Percentiles rank a stretch among this genome's conserved stretches.
Conservation (phyloP, 35 echinoderm and acorn worm genomes). For the Acanthaster planci region DNA sequence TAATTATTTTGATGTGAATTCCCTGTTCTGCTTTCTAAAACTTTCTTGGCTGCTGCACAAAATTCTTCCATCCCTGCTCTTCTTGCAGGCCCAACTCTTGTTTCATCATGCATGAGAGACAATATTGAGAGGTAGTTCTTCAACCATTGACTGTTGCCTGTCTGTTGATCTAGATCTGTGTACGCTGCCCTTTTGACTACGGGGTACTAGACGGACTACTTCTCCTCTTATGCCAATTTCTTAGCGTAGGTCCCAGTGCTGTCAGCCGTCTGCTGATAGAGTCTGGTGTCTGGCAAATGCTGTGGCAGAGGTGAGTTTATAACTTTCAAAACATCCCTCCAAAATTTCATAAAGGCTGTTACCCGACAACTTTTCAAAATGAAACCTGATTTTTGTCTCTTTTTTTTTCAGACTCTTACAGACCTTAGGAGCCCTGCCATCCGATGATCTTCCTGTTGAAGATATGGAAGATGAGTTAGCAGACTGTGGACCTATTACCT, state of each 20-base stretch:
- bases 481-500: slow-evolving; percentile 8
- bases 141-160: neutral
- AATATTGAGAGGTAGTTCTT: neutral
- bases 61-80: too few relatives aligned
- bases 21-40: too few relatives aligned
- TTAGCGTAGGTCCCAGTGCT: slow-evolving; percentile 67
- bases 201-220: slow-evolving; percentile 92
- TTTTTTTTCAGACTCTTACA: slow-evolving; percentile 61
- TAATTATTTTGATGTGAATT: too few relatives aligned
- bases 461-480: slow-evolving; percentile 58
- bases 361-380: too few relatives aligned
- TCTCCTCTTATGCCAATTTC: slow-evolving; percentile 73
- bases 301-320: slow-evolving; percentile 82
- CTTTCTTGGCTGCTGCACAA: too few relatives aligned
- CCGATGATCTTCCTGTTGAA: slow-evolving; percentile 32
- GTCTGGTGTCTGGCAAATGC: slow-evolving; percentile 82
- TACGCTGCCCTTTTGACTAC: slow-evolving; percentile 96
- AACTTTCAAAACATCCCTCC: too few relatives aligned
- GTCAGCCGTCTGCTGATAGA: slow-evolving; percentile 75
- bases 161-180: slow-evolving; percentile 80
- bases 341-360: too few relatives aligned
- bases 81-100: too few relatives aligned
- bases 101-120: too few relatives aligned
- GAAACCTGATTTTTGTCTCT: neutral
- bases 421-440: slow-evolving; percentile 61